phyloP scores from a whole-genome alignment of 2,888 invertebrate species.

The Timema cristinae region DNA sequence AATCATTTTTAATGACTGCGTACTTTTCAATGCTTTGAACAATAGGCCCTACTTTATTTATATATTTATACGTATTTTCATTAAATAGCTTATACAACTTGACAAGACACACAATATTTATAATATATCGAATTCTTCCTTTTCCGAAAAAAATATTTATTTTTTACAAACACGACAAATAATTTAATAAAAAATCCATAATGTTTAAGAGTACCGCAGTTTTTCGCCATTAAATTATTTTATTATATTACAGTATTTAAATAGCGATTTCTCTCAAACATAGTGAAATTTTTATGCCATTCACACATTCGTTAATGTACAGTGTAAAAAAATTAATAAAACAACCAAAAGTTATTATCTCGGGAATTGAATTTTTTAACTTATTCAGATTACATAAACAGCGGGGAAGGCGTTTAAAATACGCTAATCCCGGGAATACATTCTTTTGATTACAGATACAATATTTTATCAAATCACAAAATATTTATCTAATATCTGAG shows the following conservation, averaged over 20 bases:
- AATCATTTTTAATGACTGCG: no score
- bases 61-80: slow-evolving; percentile 27
- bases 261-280: slow-evolving; percentile 22
- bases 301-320: background rate
- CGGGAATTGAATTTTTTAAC: background rate
- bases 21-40: no score
- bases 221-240: slow-evolving; percentile 27
- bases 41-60: slow-evolving; percentile 10
- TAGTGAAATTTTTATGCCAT: slow-evolving; percentile 3
- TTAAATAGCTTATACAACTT: slow-evolving; percentile 22
- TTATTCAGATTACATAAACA: no score
- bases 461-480: slow-evolving; percentile 25
- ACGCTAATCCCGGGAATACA: slow-evolving; percentile 18
- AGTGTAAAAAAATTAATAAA: slow-evolving; percentile 16
- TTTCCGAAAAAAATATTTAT: slow-evolving; percentile 22
- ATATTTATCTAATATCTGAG: slow-evolving; percentile 20
- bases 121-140: slow-evolving; percentile 25
- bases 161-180: slow-evolving; percentile 26
- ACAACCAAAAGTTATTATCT: slow-evolving; percentile 18
- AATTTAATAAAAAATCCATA: slow-evolving; percentile 16
- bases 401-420: background rate
- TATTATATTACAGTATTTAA: slow-evolving; percentile 28
- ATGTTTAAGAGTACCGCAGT: slow-evolving; percentile 17
- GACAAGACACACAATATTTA: slow-evolving; percentile 23
- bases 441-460: slow-evolving; percentile 22